These are phyloP conservation scores for Phyllotreta striolata DNA, from an alignment of 2,888 invertebrate genomes.

Conservation along the genomic window DNA sequence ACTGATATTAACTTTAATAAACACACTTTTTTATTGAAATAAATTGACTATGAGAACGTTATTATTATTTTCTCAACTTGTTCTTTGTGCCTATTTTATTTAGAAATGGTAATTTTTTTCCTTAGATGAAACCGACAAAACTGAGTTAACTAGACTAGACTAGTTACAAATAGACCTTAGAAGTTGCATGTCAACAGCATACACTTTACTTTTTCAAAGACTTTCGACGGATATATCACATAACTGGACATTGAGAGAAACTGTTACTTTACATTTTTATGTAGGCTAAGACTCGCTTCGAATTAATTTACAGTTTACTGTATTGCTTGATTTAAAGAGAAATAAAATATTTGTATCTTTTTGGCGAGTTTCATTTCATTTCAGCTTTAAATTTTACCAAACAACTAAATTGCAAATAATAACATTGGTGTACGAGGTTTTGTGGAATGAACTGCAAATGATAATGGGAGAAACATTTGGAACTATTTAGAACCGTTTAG, in stretches of 20 bases:
- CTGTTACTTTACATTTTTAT: conserved; percentile 11
- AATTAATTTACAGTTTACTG: conserved; percentile 1
- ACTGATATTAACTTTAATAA: too few relatives aligned
- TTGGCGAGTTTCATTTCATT: too few relatives aligned
- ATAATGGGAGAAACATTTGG: too few relatives aligned
- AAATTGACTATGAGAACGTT: too few relatives aligned
- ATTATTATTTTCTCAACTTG: neutral
- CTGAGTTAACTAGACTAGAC: conserved; percentile 11
- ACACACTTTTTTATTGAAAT: too few relatives aligned
- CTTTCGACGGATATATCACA: conserved; percentile 17
- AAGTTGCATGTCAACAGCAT: conserved; percentile 3
- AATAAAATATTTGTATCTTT: too few relatives aligned
- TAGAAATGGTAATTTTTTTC: conserved; percentile 8
- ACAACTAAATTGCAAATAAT: too few relatives aligned
- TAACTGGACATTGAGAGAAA: conserved; percentile 7
- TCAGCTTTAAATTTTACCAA: too few relatives aligned
- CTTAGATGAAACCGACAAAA: conserved; percentile 14
- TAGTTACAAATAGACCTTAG: neutral
- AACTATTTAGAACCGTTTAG: too few relatives aligned
- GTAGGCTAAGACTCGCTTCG: conserved; percentile 1
- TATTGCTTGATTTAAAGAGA: neutral
- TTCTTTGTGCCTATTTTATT: neutral
- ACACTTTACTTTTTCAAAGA: conserved; percentile 15
- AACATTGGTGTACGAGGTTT: too few relatives aligned
- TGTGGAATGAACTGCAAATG: too few relatives aligned